Base-by-base conservation (phyloP, 2,797 vertebrate species). In the Poecile montanus region DNA sequence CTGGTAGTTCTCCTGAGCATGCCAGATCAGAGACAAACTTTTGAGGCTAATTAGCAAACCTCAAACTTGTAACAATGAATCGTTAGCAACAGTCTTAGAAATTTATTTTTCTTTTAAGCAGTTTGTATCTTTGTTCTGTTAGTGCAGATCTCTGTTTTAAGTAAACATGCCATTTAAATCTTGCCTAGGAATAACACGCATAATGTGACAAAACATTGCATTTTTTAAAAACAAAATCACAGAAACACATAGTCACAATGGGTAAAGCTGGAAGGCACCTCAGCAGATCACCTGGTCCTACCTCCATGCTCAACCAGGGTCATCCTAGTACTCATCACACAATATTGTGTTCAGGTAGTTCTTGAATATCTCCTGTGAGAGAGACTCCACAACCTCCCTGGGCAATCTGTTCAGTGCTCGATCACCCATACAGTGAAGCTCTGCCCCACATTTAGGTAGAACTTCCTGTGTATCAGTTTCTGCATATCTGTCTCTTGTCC, bases 81-180 rank as follows among this genome's bases (percentile, higher is more conserved):
- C 89, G 58, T 78, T 91, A 91, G 32, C 73, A 88, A 62, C 70
- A 94, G 47, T 23, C 48, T 72, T 50, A 58, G 72, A 54, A 77
- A 85, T 68, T 93, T 71, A 71, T 88, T 89, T 95, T 89, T 90
- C 50, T 68, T 93, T 96, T 91, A 83, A 84, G 29, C 14, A 68
- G 38, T 88, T 89, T 71, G 57, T 89, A 58, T 56, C 47, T 91
- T 89, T 91, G 40, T 78, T 94, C 62, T 84, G 29, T 70, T 75
- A 56, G 58, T 54, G 51, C 22, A 86, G 45, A 88, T 75, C 42
- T 88, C 17, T 95, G 47, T 80, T 94, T 82, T 85, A 94, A 93
- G 66, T 86, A 91, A 96, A 84, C 20, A 81, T 68, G 73, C n/a
- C 54, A 81, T 80, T 95, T 94, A 85, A 92, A 44, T 78, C n/a